Evolutionary conservation across 2,888 invertebrate species (phyloP).

Genomic region (Archips xylosteana): DNA sequence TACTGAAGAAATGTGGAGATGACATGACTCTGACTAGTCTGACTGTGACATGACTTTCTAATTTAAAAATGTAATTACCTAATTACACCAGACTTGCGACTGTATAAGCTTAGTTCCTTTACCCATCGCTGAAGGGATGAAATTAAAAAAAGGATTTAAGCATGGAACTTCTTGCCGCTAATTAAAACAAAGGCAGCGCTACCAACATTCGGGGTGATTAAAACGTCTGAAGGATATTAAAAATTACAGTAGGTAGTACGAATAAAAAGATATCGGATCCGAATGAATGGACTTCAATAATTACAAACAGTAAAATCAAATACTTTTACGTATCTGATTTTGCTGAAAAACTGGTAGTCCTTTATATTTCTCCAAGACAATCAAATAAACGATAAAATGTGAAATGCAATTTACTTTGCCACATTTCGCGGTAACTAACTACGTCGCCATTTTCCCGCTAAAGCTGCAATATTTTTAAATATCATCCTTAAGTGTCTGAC

Average conservation of each 20-base stretch:
- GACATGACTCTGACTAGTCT: too few species aligned
- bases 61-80: too few species aligned
- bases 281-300: conserved; percentile 36
- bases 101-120: too few species aligned
- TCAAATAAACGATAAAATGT: conserved; percentile 45
- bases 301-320: conserved; percentile 36
- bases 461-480: conserved; percentile 15
- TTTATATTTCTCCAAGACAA: conserved; percentile 42
- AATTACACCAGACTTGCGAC: too few species aligned
- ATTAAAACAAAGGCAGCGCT: background rate
- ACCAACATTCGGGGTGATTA: background rate
- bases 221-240: conserved; percentile 5
- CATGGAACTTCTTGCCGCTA: background rate
- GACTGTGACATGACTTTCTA: too few species aligned
- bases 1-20: too few species aligned
- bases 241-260: background rate
- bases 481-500: conserved; percentile 27
- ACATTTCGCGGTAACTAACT: conserved; percentile 41
- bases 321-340: conserved; percentile 25
- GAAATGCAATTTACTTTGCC: conserved; percentile 43
- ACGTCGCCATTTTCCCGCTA: conserved; percentile 23
- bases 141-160: too few species aligned
- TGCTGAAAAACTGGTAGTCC: conserved; percentile 40
- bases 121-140: too few species aligned
- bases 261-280: conserved; percentile 17